Evolutionary conservation across 2,797 vertebrate species (phyloP), one percentile per base, ranked within the genome.

Genomic region (Sebastes jordani): DNA sequence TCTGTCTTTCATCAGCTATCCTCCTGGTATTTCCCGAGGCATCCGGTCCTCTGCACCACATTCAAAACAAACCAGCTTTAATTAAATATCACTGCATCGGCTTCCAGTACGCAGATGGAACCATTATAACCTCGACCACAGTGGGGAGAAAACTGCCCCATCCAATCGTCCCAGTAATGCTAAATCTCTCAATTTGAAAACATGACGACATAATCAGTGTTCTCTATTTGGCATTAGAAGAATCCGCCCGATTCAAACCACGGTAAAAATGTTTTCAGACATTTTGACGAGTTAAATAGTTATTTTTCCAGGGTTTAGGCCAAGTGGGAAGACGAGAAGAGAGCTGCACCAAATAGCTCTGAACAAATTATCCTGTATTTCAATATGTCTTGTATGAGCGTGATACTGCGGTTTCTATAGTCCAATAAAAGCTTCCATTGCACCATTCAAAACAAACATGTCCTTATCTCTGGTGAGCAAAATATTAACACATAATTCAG

Each of bases 171-270:
- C 62, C 62, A 4, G 18, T 2, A 1, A 73, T 4, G 58, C 74
- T 79, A 70, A 87, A 86, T 69, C 83, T 82, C 64, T 30, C 32
- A 2, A 82, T 83, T 83, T 86, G 7, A 76, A 62, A 74, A 76
- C 59, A 49, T 61, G 56, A 34, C 11, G 7, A 34, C 18, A 13
- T 42, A 13, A 63, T 71, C 62, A 4, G 2, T 13, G 67, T 59
- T 64, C 54, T 68, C 25, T 34, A 16, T n/a, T 38, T 4, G 23
- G 55, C 71, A 42, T 38, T 8, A 62, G 8, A 70, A 32, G 6
- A 64, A 71, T 71, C 2, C 0, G 4, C 58, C 42, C 2, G 3
- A 49, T 70, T 72, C 27, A 65, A 30, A 58, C 7, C 20, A 6
- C 2, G 6, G 22, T 64, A 22, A 52, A 16, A 46, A 71, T 59